Percentiles rank a stretch among this genome's conserved stretches.
phyloP scores from a whole-genome alignment of 2,797 vertebrate species.

The Spheniscus humboldti region DNA sequence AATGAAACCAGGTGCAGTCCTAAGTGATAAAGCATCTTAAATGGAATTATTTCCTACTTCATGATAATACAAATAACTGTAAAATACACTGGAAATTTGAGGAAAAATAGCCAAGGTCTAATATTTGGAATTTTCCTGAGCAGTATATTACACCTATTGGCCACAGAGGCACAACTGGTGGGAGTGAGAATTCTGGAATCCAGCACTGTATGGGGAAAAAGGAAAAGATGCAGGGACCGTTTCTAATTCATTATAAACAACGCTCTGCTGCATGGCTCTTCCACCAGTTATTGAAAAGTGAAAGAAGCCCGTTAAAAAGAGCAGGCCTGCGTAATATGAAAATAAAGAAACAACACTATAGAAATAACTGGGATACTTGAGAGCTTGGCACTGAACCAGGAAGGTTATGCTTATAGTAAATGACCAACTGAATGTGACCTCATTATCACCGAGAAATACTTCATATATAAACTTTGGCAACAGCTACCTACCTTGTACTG shows the following conservation, averaged over 20 bases:
- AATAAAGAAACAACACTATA: not conserved
- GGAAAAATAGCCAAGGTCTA: not conserved
- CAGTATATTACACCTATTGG: not conserved
- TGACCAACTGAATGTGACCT: not conserved
- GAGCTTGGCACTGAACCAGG: not conserved
- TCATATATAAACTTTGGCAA: not conserved
- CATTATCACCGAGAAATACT: not conserved
- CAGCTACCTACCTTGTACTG: not conserved
- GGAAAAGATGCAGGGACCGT: not conserved
- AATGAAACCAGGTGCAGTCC: not conserved
- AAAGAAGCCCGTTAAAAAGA: not conserved
- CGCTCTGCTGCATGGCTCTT: not conserved
- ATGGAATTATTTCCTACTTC: not conserved
- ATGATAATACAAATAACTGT: not conserved
- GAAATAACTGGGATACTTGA: not conserved
- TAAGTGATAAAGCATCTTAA: not conserved
- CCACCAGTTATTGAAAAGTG: not conserved
- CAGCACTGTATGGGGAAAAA: not conserved
- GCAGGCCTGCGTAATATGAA: not conserved
- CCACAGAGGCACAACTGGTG: not conserved
- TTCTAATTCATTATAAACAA: not conserved
- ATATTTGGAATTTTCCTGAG: not conserved
- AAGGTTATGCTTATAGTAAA: not conserved
- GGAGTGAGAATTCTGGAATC: not conserved
- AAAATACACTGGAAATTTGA: not conserved